Evolutionary conservation across 2,888 invertebrate genomes (phyloP).

Genomic region (Crioceris asparagi): DNA sequence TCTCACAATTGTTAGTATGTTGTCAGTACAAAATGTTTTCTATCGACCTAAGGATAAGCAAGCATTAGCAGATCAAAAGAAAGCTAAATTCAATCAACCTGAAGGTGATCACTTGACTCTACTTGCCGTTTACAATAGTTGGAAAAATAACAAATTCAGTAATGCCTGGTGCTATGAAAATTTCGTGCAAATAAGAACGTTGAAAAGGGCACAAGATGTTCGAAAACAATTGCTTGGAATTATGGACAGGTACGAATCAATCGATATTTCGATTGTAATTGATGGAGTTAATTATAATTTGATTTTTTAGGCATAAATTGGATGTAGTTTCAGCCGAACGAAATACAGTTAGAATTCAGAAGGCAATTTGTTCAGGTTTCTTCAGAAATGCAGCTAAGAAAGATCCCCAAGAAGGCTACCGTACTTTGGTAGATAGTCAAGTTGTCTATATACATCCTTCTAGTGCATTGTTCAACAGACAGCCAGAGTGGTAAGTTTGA

Average conservation of each 20-base stretch:
- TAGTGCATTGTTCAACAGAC: constrained; percentile 92
- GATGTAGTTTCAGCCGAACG: constrained; percentile 96
- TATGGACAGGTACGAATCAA: constrained; percentile 2
- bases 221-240: constrained; percentile 86
- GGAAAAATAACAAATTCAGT: constrained; percentile 98
- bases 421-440: constrained; percentile 94
- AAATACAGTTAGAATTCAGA: constrained; percentile 91
- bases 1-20: constrained; percentile 96
- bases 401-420: constrained; percentile 96
- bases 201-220: constrained; percentile 96
- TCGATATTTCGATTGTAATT: neutral
- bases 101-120: constrained; percentile 97
- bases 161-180: constrained; percentile 99
- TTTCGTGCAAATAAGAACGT: constrained; percentile 92
- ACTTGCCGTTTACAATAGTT: constrained; percentile 97
- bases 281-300: too few species aligned
- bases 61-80: constrained; percentile 95
- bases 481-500: constrained; percentile 83
- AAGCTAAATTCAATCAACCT: constrained; percentile 97
- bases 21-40: constrained; percentile 98
- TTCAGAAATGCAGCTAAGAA: constrained; percentile 98
- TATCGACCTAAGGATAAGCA: constrained; percentile 92
- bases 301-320: constrained; percentile 66
- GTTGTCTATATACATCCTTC: constrained; percentile 99
- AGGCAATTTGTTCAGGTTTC: constrained; percentile 96